Evolutionary conservation across 2,797 vertebrate genomes (phyloP).

Genomic region (Zalophus californianus): DNA sequence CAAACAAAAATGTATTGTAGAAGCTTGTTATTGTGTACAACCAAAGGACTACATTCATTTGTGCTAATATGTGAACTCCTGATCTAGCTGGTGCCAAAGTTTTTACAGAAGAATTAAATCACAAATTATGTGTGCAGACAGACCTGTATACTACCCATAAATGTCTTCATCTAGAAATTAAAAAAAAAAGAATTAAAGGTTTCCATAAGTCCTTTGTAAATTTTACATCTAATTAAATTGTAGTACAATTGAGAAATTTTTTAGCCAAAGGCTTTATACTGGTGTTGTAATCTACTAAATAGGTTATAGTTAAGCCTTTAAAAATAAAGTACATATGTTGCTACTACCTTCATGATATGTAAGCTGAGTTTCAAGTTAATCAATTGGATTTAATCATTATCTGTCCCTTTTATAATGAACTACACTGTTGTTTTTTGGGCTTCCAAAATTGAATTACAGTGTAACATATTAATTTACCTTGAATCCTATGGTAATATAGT

Average conservation of each 20-base stretch:
- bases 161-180: slow-evolving; percentile 59
- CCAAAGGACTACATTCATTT: slow-evolving; percentile 49
- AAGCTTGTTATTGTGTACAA: slow-evolving; percentile 76
- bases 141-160: slow-evolving; percentile 60
- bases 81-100: slow-evolving; percentile 74
- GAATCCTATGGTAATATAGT: slow-evolving; percentile 63
- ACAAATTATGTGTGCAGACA: slow-evolving; percentile 54
- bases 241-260: slow-evolving; percentile 44
- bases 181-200: not conserved
- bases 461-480: slow-evolving; percentile 69
- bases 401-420: slow-evolving; percentile 32
- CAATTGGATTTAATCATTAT: slow-evolving; percentile 56
- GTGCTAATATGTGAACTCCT: slow-evolving; percentile 64
- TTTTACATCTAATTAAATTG: slow-evolving; percentile 52
- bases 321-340: slow-evolving; percentile 66
- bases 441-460: slow-evolving; percentile 60
- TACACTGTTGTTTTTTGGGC: slow-evolving; percentile 54
- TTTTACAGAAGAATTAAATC: slow-evolving; percentile 70
- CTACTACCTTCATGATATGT: slow-evolving; percentile 44
- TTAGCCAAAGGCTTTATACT: slow-evolving; percentile 57
- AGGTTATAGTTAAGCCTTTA: slow-evolving; percentile 69
- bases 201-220: slow-evolving; percentile 57
- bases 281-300: slow-evolving; percentile 61
- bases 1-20: slow-evolving; percentile 29
- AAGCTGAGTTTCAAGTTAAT: slow-evolving; percentile 62